Conservation (phyloP, 2,797 vertebrate genomes). For the Synaphobranchus kaupii region DNA sequence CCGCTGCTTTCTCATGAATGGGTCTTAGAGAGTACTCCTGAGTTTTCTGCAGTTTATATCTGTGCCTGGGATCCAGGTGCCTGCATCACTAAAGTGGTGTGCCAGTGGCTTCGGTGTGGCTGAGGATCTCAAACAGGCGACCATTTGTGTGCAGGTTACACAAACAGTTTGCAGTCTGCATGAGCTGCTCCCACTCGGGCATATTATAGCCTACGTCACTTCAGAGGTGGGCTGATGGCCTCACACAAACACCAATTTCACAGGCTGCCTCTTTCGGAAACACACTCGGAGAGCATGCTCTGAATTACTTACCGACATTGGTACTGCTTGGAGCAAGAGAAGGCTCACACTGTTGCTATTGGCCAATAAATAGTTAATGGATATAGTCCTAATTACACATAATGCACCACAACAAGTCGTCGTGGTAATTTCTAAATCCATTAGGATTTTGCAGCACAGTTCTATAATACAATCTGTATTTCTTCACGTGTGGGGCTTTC, state of each 20-base stretch:
- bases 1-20: not conserved
- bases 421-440: not conserved
- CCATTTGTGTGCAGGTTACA: not conserved
- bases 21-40: not conserved
- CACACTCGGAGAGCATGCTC: not conserved
- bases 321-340: not conserved
- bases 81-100: not conserved
- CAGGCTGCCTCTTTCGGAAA: not conserved
- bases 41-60: not conserved
- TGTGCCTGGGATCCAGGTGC: not conserved
- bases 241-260: not conserved
- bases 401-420: no score
- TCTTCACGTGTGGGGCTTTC: not conserved
- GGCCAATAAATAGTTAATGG: not conserved
- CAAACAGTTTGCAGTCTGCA: slow-evolving; percentile 11
- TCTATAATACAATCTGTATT: not conserved
- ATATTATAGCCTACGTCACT: not conserved
- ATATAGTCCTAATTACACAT: no score
- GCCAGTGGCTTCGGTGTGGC: not conserved
- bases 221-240: not conserved
- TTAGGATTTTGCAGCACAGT: not conserved
- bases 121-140: not conserved
- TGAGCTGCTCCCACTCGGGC: slow-evolving; percentile 3
- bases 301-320: not conserved
- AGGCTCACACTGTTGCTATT: not conserved